Percentiles rank a stretch among this genome's conserved stretches.
Evolutionary conservation across 1,140 invertebrate genomes (phyloP).

Genomic region (Eufriesea mexicana): DNA sequence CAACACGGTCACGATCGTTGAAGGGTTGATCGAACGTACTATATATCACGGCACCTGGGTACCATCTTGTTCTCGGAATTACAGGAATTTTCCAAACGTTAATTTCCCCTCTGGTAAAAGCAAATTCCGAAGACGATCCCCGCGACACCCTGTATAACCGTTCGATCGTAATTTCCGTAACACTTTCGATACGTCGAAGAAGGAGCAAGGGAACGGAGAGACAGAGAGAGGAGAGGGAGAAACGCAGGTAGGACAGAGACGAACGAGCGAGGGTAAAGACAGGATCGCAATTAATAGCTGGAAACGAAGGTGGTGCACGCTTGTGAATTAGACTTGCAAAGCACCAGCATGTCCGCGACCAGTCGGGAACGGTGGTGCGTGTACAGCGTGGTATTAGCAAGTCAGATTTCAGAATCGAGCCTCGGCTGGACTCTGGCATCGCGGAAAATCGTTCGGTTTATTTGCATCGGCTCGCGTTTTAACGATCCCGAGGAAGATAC

Average conservation of each 20-base stretch:
- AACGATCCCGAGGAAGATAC: constrained; percentile 20
- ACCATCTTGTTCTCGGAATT: no score
- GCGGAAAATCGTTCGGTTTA: constrained; percentile 41
- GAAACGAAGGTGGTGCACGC: constrained; percentile 37
- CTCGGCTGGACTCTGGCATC: constrained; percentile 4
- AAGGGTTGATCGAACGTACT: no score
- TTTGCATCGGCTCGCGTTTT: constrained; percentile 29
- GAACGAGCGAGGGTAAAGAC: constrained; percentile 25
- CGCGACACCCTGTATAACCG: background rate
- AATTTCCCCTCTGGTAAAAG: no score
- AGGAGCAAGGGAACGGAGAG: no score
- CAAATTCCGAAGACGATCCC: background rate
- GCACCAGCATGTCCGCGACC: background rate
- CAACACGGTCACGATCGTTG: no score
- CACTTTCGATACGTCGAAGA: background rate
- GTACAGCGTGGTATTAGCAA: constrained; percentile 37
- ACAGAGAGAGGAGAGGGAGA: background rate
- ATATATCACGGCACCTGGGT: no score
- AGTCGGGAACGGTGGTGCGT: constrained; percentile 25
- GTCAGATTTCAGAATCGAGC: constrained; percentile 48
- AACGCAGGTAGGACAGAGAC: background rate
- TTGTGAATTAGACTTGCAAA: constrained; percentile 56
- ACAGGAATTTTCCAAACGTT: no score
- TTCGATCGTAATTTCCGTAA: background rate
- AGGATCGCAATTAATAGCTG: constrained; percentile 39